Evolutionary conservation across 2,113 vertebrate genomes (phyloP), one percentile per base, ranked within the genome.

Genomic region (Bombycilla garrulus): DNA sequence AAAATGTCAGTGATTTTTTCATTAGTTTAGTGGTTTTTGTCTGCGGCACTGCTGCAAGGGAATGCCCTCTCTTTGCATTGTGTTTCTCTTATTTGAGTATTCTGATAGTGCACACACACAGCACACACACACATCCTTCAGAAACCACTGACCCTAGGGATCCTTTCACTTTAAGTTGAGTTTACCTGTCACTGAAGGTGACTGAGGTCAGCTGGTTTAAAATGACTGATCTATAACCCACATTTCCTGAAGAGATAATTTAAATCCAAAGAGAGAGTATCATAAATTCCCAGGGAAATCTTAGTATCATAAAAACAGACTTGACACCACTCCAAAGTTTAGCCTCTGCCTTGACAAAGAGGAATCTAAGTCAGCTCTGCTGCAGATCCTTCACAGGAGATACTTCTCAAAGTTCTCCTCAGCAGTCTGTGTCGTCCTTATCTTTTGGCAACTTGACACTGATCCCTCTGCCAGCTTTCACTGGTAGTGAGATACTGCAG

Each of bases 151-250:
- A 76, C 74, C 45, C 48, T 35, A 38, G 58, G 73, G 74, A 91
- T 86, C 54, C 35, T 85, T 76, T 54, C 51, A 54, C 58, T 91
- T 90, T 79, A 74, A 91, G 74, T 47, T 38, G 57, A 87, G 38
- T 81, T 88, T 90, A 94, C 85, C 54, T 86, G 90, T 80, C 71
- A 57, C 33, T 65, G 61, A 88, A 86, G 69, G 76, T 72, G 45
- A 57, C 58, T 50, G 66, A 94, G 81, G 86, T 95, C 86, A 85
- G n/a, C 14, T 76, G 36, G n/a, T 33, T 95, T 87, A 77, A 95
- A 90, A 85, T 58, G 66, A 79, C 87, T 90, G 74, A 90, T 92
- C 89, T 73, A 80, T 82, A 94, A 92, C 53, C 60, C 48, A 70
- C 47, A 47, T 26, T 86, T 92, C 74, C 87, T 82, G 50, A 90